A percentile compares a stretch with the other conserved stretches of the same genome.
Conservation (phyloP, 2,797 vertebrate genomes). For the Sardinella longiceps region DNA sequence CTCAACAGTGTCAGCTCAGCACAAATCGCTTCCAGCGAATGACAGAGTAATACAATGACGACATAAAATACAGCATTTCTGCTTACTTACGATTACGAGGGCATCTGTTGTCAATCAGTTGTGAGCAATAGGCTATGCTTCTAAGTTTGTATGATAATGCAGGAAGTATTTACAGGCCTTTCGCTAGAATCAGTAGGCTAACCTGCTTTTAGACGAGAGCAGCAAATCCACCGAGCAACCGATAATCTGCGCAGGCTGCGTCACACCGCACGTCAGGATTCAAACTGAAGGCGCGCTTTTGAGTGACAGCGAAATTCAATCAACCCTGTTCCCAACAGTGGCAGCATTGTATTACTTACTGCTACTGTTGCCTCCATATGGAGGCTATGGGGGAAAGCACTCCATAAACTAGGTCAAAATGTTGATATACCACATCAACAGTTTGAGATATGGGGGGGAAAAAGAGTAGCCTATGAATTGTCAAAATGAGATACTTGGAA, state of each 20-base stretch:
- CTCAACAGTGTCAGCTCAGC: background rate
- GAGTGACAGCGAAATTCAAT: background rate
- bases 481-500: too few species aligned
- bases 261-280: slow-evolving; percentile 44
- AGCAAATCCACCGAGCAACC: slow-evolving; percentile 47
- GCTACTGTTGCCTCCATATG: background rate
- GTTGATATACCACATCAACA: too few species aligned
- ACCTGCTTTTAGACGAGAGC: slow-evolving; percentile 47
- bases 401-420: too few species aligned
- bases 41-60: background rate
- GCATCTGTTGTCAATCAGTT: slow-evolving; percentile 51
- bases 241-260: slow-evolving; percentile 32
- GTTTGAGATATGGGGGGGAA: too few species aligned
- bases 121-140: background rate
- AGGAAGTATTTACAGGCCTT: slow-evolving; percentile 60
- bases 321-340: background rate
- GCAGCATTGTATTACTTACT: background rate
- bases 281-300: slow-evolving; percentile 45
- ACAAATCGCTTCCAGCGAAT: slow-evolving; percentile 9
- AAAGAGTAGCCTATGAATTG: too few species aligned
- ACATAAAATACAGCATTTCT: background rate
- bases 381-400: too few species aligned
- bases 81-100: slow-evolving; percentile 56
- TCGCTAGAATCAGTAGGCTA: slow-evolving; percentile 34
- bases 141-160: slow-evolving; percentile 52